A percentile compares a stretch with the other conserved stretches of the same genome.
These are phyloP conservation scores for Phortica magna DNA, from an alignment of 2,888 invertebrate species.

Conservation along the genomic window DNA sequence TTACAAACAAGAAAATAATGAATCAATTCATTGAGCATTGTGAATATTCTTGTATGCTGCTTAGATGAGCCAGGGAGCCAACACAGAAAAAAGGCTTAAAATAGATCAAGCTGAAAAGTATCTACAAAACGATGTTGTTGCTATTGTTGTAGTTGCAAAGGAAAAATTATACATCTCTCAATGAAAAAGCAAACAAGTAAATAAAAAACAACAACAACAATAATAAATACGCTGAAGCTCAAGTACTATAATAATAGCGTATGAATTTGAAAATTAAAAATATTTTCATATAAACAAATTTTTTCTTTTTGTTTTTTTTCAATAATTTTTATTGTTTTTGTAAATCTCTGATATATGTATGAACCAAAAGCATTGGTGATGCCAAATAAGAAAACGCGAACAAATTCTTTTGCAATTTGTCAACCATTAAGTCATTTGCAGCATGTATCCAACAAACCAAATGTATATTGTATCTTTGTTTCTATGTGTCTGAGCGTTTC, in stretches of 20 bases:
- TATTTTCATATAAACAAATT: not conserved
- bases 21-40: not conserved
- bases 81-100: constrained; percentile 56
- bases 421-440: not conserved
- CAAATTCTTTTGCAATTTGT: not conserved
- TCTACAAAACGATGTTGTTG: constrained; percentile 4
- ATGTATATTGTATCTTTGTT: constrained; percentile 48
- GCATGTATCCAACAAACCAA: constrained; percentile 3
- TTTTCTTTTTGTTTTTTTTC: not conserved
- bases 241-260: not conserved
- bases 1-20: not conserved
- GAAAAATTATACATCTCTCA: constrained; percentile 19
- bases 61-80: not conserved
- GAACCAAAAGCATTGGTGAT: not conserved
- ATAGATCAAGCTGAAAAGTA: constrained; percentile 69
- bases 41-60: not conserved
- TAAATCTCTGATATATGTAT: no score
- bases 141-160: not conserved
- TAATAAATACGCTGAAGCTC: not conserved
- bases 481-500: not conserved
- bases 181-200: constrained; percentile 12
- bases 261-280: not conserved
- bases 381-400: not conserved
- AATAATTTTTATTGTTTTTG: not conserved
- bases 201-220: not conserved